These are phyloP conservation scores for Tipula unca DNA, from an alignment of 2,888 invertebrate species.

Conservation along the genomic window DNA sequence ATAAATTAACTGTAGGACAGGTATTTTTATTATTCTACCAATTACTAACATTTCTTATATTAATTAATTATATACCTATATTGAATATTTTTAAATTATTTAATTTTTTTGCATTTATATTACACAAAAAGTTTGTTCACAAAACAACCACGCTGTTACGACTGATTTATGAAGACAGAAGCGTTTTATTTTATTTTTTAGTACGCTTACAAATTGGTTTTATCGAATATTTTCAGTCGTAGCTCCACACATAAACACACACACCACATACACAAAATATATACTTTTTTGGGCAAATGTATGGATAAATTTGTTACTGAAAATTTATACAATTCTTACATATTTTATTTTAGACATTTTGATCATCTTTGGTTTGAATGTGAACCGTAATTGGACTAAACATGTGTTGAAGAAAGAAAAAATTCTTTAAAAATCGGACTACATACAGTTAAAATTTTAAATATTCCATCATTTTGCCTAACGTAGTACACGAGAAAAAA, in stretches of 20 bases:
- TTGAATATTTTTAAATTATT: neutral
- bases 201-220: neutral
- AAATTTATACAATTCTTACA: neutral
- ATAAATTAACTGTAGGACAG: slow-evolving; percentile 48
- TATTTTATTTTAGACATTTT: too few species aligned
- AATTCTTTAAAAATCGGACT: too few species aligned
- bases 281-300: neutral
- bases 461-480: neutral
- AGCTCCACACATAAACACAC: neutral
- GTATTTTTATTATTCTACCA: slow-evolving; percentile 34
- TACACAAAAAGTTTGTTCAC: neutral
- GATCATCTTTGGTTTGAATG: too few species aligned
- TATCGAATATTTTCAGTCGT: neutral
- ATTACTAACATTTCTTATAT: slow-evolving; percentile 19
- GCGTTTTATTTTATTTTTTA: neutral
- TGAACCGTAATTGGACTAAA: too few species aligned
- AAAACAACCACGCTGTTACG: neutral
- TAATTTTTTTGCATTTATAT: neutral
- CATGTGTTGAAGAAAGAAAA: too few species aligned
- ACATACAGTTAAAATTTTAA: neutral
- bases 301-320: neutral
- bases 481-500: neutral
- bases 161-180: neutral
- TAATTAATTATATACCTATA: neutral
- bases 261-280: neutral